phyloP scores from a whole-genome alignment of 2,113 vertebrate genomes.

The Muntiacus muntjak region DNA sequence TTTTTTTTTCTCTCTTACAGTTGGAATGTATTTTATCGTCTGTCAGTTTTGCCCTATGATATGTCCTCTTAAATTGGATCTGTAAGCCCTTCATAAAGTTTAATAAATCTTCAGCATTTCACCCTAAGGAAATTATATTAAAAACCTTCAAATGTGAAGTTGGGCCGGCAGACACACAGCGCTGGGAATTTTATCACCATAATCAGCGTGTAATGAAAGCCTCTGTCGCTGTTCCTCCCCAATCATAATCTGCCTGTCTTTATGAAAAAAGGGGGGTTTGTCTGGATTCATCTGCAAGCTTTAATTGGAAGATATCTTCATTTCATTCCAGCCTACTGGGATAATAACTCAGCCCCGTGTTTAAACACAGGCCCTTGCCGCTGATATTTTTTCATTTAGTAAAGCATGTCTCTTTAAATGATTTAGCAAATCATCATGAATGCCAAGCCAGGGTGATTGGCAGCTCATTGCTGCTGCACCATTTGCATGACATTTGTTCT shows the following conservation, averaged over 20 bases:
- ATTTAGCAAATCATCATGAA: slow-evolving; percentile 96
- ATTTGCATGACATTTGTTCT: slow-evolving; percentile 99
- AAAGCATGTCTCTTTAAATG: slow-evolving; percentile 98
- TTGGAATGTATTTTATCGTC: slow-evolving; percentile 90
- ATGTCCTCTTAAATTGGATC: slow-evolving; percentile 98
- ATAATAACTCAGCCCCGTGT: slow-evolving; percentile 91
- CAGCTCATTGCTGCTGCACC: slow-evolving; percentile 94
- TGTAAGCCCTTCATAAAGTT: slow-evolving; percentile 99
- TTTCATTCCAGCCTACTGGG: slow-evolving; percentile 90
- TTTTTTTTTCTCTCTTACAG: slow-evolving; percentile 75
- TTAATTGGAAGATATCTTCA: slow-evolving; percentile 98
- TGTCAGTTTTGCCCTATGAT: slow-evolving; percentile 94
- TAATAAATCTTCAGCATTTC: slow-evolving; percentile 98
- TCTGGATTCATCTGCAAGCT: slow-evolving; percentile 92
- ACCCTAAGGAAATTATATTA: slow-evolving; percentile 99
- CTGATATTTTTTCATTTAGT: slow-evolving; percentile 99
- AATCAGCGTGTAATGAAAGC: slow-evolving; percentile 98
- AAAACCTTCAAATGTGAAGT: slow-evolving; percentile 94
- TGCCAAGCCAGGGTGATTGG: slow-evolving; percentile 95
- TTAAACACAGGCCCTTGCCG: slow-evolving; percentile 93
- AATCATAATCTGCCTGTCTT: slow-evolving; percentile 96
- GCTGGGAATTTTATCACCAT: slow-evolving; percentile 99
- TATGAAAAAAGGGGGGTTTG: slow-evolving; percentile 90
- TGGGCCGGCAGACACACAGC: slow-evolving; percentile 92
- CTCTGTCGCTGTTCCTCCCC: slow-evolving; percentile 89